A percentile compares a stretch with the other conserved stretches of the same genome.
Conservation (phyloP, 2,113 vertebrate genomes). For the Brachionichthys hirsutus region DNA sequence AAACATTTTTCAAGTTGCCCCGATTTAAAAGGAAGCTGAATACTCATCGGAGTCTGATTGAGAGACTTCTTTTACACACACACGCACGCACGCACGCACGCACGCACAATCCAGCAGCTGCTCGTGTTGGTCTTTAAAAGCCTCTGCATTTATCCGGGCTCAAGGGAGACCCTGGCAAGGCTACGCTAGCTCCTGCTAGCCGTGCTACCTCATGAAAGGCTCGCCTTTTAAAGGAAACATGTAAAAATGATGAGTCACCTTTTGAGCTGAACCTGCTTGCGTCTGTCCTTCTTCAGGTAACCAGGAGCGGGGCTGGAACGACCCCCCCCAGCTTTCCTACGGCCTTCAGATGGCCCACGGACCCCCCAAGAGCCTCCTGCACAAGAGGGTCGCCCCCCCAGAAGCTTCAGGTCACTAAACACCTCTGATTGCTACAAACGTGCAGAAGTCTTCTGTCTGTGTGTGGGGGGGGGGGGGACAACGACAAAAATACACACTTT, state of each 20-base stretch:
- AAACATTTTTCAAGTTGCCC: not conserved
- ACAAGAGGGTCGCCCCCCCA: conserved; percentile 76
- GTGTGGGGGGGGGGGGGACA: too few relatives aligned
- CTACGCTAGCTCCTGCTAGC: too few relatives aligned
- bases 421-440: conserved; percentile 14
- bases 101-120: conserved; percentile 3
- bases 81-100: conserved; percentile 25
- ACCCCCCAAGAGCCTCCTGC: conserved; percentile 74
- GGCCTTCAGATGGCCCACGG: conserved; percentile 80
- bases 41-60: too few relatives aligned
- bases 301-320: conserved; percentile 92
- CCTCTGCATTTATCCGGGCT: too few relatives aligned
- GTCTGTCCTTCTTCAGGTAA: conserved; percentile 81
- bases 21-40: not conserved
- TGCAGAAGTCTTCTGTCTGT: conserved; percentile 39
- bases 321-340: conserved; percentile 93
- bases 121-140: too few relatives aligned
- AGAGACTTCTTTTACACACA: conserved; percentile 34
- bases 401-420: conserved; percentile 31
- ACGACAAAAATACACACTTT: too few relatives aligned
- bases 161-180: too few relatives aligned
- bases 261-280: too few relatives aligned
- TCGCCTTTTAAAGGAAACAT: too few relatives aligned
- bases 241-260: too few relatives aligned
- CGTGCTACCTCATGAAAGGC: too few relatives aligned